These are phyloP conservation scores for Seira ritae DNA, from an alignment of 2,888 invertebrate species.

Conservation along the genomic window DNA sequence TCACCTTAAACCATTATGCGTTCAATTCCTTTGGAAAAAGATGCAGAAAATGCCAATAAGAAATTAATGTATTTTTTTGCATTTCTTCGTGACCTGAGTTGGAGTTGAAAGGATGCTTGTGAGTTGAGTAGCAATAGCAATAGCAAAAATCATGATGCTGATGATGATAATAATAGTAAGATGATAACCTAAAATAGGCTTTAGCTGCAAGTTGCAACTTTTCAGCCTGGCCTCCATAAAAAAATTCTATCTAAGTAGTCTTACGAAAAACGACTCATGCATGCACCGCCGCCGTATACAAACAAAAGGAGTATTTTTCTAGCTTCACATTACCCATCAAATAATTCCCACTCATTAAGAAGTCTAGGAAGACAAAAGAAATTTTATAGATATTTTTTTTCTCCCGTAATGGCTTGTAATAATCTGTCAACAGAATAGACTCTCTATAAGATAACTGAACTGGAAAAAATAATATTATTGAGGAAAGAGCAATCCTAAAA, in stretches of 20 bases:
- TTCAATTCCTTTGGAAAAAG: too few species aligned
- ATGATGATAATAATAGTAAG: constrained; percentile 1
- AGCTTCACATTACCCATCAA: background rate
- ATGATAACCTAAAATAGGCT: background rate
- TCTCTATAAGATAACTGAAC: background rate
- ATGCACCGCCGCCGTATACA: background rate
- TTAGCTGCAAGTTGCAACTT: too few species aligned
- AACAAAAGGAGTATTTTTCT: background rate
- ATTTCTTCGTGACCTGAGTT: constrained; percentile 12
- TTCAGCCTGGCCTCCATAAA: background rate
- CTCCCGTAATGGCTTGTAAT: constrained; percentile 26
- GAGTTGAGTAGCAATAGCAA: background rate
- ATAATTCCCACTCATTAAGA: constrained; percentile 25
- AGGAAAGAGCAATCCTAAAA: constrained; percentile 42
- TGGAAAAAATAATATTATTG: constrained; percentile 21
- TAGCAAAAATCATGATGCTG: too few species aligned
- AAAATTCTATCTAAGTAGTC: background rate
- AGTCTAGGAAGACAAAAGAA: constrained; percentile 54
- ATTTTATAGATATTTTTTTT: background rate
- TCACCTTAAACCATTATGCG: too few species aligned
- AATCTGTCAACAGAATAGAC: constrained; percentile 44
- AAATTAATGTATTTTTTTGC: too few species aligned
- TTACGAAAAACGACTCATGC: too few species aligned
- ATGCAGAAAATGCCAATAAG: too few species aligned
- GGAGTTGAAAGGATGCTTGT: constrained; percentile 3